Evolutionary conservation across 1,140 invertebrate species (phyloP).

Genomic region (Araneus ventricosus): DNA sequence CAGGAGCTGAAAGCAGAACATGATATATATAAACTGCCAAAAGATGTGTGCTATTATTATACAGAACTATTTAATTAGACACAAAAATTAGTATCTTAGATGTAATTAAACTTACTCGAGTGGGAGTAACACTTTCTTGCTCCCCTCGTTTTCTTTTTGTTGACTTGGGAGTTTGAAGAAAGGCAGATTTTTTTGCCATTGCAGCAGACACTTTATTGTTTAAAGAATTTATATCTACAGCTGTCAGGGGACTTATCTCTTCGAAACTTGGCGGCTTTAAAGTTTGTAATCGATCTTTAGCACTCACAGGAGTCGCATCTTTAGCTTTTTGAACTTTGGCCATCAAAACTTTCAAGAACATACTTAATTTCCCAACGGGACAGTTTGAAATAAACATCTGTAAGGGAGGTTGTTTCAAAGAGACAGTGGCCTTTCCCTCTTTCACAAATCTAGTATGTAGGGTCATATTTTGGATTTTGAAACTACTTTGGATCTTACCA

Average conservation of each 20-base stretch:
- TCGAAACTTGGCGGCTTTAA: slow-evolving; percentile 85
- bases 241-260: slow-evolving; percentile 90
- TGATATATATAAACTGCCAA: too few species aligned
- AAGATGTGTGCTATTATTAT: too few species aligned
- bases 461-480: slow-evolving; percentile 85
- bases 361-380: slow-evolving; percentile 88
- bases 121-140: slow-evolving; percentile 42
- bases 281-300: slow-evolving; percentile 85
- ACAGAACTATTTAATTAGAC: too few species aligned
- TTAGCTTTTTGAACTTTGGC: slow-evolving; percentile 84
- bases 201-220: slow-evolving; percentile 75
- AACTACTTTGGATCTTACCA: slow-evolving; percentile 83
- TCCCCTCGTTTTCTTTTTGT: slow-evolving; percentile 69
- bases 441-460: slow-evolving; percentile 93
- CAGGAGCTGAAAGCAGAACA: too few species aligned
- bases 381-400: slow-evolving; percentile 93
- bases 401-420: slow-evolving; percentile 88
- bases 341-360: slow-evolving; percentile 88
- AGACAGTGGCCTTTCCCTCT: slow-evolving; percentile 94
- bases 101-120: neutral
- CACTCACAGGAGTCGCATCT: slow-evolving; percentile 80
- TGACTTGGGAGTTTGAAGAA: slow-evolving; percentile 38
- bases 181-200: neutral
- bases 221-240: slow-evolving; percentile 80
- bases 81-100: too few species aligned